Conservation (phyloP, 2,113 vertebrate species). For the cat (Felis catus) region F.catus_Fca126_mat1.0 CM031417.1:82603001-82603500, state of each 20-base stretch:
- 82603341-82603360: background rate
- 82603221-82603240: background rate
- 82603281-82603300: background rate
- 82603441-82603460: background rate
- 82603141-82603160: background rate
- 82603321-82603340: background rate
- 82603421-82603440: background rate
- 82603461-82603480: background rate
- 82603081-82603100: background rate
- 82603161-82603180: background rate
- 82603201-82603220: background rate
- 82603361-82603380: constrained; percentile 15
- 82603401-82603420: background rate
- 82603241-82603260: background rate
- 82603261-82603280: background rate
- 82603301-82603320: constrained; percentile 26
- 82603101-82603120: background rate
- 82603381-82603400: background rate
- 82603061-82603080: background rate
- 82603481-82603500: constrained; percentile 51
- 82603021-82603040: background rate
- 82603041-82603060: background rate
- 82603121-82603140: background rate
- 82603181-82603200: background rate
- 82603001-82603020: background rate